Evolutionary conservation across 2,797 vertebrate species (phyloP).

Genomic region (Hoplostethus mediterraneus): DNA sequence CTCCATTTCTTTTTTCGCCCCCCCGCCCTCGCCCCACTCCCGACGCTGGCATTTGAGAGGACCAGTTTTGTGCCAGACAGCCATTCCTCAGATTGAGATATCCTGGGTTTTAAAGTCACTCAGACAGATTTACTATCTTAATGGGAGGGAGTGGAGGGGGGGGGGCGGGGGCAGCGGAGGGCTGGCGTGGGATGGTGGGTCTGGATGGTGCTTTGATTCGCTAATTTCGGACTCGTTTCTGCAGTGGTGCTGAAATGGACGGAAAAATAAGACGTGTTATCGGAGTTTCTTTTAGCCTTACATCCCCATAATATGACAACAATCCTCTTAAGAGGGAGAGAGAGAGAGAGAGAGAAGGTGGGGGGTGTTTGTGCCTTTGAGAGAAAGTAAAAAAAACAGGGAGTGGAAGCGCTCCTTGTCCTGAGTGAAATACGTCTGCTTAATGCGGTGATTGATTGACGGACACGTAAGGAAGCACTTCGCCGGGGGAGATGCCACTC

Average conservation of each 20-base stretch:
- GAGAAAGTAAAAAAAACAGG: constrained; percentile 15
- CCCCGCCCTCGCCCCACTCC: constrained; percentile 31
- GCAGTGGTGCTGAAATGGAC: constrained; percentile 56
- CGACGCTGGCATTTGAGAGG: constrained; percentile 65
- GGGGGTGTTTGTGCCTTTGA: constrained; percentile 36
- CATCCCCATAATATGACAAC: constrained; percentile 56
- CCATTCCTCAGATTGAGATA: constrained; percentile 82
- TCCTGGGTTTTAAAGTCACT: constrained; percentile 80
- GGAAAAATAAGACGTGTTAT: constrained; percentile 67
- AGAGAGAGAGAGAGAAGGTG: constrained; percentile 19
- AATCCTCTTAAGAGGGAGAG: constrained; percentile 32
- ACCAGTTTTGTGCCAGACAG: constrained; percentile 76
- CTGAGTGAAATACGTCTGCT: constrained; percentile 68
- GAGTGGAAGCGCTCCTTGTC: constrained; percentile 53
- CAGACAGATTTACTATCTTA: constrained; percentile 81
- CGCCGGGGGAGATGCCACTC: constrained; percentile 67
- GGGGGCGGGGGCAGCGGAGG: background rate
- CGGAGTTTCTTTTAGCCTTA: constrained; percentile 51
- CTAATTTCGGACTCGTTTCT: constrained; percentile 70
- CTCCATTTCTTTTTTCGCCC: constrained; percentile 38
- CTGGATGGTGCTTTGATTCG: constrained; percentile 56
- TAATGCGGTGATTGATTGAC: constrained; percentile 76
- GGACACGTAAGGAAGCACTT: constrained; percentile 66
- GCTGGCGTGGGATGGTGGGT: constrained; percentile 27
- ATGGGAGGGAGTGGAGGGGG: constrained; percentile 49